These are phyloP conservation scores for Drosophila punjabiensis DNA, from an alignment of 1,140 invertebrate species.

Conservation along the genomic window DNA sequence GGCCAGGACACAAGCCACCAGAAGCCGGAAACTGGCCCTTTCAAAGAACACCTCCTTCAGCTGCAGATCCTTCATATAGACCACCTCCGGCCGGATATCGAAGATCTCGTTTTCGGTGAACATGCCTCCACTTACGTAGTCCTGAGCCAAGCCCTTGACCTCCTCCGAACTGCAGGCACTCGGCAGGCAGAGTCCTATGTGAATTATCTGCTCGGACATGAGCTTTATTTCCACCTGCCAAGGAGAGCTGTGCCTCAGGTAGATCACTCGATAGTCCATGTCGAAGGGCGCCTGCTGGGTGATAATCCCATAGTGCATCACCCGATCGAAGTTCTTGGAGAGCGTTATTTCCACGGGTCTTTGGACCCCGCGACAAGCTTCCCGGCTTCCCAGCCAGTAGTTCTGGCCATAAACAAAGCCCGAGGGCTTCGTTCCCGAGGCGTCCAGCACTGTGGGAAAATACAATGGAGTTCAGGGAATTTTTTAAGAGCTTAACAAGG, in stretches of 20 bases:
- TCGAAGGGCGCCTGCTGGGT: slow-evolving; percentile 78
- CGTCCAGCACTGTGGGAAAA: slow-evolving; percentile 71
- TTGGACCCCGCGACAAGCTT: slow-evolving; percentile 76
- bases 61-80: slow-evolving; percentile 84
- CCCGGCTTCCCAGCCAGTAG: slow-evolving; percentile 82
- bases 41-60: slow-evolving; percentile 70
- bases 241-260: slow-evolving; percentile 78
- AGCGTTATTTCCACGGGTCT: slow-evolving; percentile 76
- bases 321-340: slow-evolving; percentile 78
- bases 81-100: slow-evolving; percentile 75
- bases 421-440: slow-evolving; percentile 76
- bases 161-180: slow-evolving; percentile 67
- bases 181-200: slow-evolving; percentile 81
- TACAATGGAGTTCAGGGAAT: background rate
- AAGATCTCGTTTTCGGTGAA: slow-evolving; percentile 78
- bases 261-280: slow-evolving; percentile 80
- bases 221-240: slow-evolving; percentile 85
- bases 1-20: slow-evolving; percentile 60
- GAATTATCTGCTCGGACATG: slow-evolving; percentile 83
- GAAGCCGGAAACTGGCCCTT: slow-evolving; percentile 67
- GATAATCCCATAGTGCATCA: slow-evolving; percentile 81
- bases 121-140: slow-evolving; percentile 61
- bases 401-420: slow-evolving; percentile 84
- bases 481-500: background rate
- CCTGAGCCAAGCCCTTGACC: slow-evolving; percentile 63